Conservation (phyloP, 2,113 vertebrate species). For the Onychostoma macrolepis region DNA sequence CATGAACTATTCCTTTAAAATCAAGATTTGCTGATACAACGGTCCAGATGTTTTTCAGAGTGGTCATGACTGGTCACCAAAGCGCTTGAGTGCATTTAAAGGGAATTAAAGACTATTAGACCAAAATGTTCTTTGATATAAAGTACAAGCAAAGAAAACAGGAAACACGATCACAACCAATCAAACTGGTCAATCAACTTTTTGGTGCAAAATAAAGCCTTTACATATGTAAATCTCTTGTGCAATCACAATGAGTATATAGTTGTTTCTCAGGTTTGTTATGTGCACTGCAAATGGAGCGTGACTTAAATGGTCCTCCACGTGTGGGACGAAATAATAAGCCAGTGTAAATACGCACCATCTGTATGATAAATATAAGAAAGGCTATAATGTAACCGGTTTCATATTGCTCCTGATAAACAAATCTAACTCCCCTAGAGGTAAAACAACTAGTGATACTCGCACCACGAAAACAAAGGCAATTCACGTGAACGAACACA, state of each 20-base stretch:
- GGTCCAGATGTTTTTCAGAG: not conserved
- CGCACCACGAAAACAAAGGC: not conserved
- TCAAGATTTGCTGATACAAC: not conserved
- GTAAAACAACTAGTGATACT: not conserved
- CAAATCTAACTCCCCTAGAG: not conserved
- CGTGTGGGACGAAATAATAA: not conserved
- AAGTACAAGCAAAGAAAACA: constrained; percentile 35
- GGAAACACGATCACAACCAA: not conserved
- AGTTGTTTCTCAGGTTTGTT: not conserved
- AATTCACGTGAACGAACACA: constrained; percentile 2
- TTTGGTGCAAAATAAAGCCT: not conserved
- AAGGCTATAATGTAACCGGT: not conserved
- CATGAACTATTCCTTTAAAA: not conserved
- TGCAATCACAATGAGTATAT: not conserved
- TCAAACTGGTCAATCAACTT: not conserved
- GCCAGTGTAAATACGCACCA: not conserved
- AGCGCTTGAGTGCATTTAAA: constrained; percentile 45
- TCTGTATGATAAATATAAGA: constrained; percentile 21
- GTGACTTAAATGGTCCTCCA: not conserved
- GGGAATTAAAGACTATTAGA: not conserved
- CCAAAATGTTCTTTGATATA: not conserved
- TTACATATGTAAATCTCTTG: not conserved
- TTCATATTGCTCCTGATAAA: constrained; percentile 53
- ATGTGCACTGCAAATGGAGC: not conserved
- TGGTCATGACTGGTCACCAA: not conserved